phyloP scores from a whole-genome alignment of 2,797 vertebrate species.

The Melanotaenia maccullochi region DNA sequence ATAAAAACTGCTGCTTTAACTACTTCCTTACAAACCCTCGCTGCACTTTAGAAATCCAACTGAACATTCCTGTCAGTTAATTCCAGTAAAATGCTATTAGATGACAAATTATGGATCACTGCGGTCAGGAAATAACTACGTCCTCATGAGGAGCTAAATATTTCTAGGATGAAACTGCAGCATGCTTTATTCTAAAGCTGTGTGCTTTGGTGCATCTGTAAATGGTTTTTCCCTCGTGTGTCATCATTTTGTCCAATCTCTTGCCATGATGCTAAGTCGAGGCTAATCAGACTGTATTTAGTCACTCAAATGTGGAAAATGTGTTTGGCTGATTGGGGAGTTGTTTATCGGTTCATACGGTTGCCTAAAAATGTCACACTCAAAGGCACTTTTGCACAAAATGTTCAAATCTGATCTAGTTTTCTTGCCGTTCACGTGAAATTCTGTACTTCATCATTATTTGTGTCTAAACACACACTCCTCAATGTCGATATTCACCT shows the following conservation, averaged over 20 bases:
- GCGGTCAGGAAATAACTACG: conserved; percentile 27
- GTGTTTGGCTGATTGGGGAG: conserved; percentile 37
- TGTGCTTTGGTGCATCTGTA: not conserved
- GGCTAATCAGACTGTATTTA: conserved; percentile 52
- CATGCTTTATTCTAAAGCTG: conserved; percentile 2
- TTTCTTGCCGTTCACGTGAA: not conserved
- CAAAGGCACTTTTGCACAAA: not conserved
- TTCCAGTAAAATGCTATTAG: conserved; percentile 43
- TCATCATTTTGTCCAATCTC: conserved; percentile 17
- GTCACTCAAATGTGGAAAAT: conserved; percentile 26
- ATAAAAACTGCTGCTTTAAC: not conserved
- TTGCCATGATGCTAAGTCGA: conserved; percentile 13
- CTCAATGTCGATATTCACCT: conserved; percentile 20
- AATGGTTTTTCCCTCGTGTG: not conserved
- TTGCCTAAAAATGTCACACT: not conserved
- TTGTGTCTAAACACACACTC: not conserved
- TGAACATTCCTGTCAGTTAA: conserved; percentile 39
- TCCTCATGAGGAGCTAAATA: not conserved
- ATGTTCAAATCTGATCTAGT: not conserved
- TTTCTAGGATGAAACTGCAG: conserved; percentile 9
- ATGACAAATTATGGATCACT: conserved; percentile 37
- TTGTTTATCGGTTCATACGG: conserved; percentile 29
- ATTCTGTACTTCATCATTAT: not conserved
- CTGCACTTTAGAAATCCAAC: not conserved
- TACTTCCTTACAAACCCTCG: not conserved